Base-by-base conservation (phyloP, 2,113 vertebrate species). In the Manacus vitellinus region DNA sequence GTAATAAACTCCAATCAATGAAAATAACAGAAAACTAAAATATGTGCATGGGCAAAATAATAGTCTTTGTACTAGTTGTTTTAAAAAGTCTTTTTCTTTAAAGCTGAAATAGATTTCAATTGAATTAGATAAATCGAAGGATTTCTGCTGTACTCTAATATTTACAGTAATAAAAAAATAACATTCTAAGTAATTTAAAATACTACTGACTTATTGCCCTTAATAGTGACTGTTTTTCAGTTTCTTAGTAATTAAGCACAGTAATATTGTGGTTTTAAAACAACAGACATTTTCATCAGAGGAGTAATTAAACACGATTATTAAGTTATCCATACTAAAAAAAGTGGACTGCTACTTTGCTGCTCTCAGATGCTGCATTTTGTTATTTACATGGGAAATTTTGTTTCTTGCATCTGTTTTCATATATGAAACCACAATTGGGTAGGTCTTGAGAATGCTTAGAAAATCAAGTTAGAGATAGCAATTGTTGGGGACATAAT, bases 211-310 rank as follows among this genome's bases (percentile, higher is more conserved):
- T 92, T 97, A 85, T 6, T 59, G 62, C 59, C 52, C 85, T 94
- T 80, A 92, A 67, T 72, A 84, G 59, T 35, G 43, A 22, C 65
- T 76, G 39, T 8, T 97, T 95, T 91, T 77, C 68, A 71, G 83
- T 96, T 96, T 96, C 75, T 81, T 77, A 49, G 8, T 89, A 90
- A 59, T 95, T 95, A 88, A 25, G 80, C 67, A 85, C 62, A 41
- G 37, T 86, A 84, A 17, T 33, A 39, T 58, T n/a, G 8, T 66
- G 35, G 18, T 73, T 75, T 91, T 96, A 95, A 84, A 84, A 80
- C 51, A 94, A 46, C 44, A 91, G 63, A 79, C 71, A 88, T 51
- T 65, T 74, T 93, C 63, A 94, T 55, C 73, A 90, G 46, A 83
- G 63, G 55, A 61, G 13, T 68, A 90, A 85, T 91, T 94, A 96